phyloP scores from a whole-genome alignment of 2,888 invertebrate genomes.

The Drosophila pseudotalamancana region DNA sequence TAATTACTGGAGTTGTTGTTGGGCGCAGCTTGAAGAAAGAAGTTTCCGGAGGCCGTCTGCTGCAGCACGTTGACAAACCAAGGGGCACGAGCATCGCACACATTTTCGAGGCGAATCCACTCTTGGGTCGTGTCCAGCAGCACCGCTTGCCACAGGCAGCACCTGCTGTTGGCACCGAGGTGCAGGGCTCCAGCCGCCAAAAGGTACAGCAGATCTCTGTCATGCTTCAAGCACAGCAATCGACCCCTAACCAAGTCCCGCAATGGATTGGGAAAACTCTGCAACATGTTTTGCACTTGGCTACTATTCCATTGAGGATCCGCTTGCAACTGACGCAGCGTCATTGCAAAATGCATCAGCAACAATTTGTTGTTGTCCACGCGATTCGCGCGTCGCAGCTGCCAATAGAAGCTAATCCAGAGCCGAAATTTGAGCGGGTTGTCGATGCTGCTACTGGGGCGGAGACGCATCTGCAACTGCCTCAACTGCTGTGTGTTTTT shows the following conservation, averaged over 20 bases:
- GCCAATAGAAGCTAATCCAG: constrained; percentile 63
- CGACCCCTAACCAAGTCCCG: constrained; percentile 38
- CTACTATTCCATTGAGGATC: constrained; percentile 1
- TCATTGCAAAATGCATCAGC: constrained; percentile 51
- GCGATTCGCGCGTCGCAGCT: constrained; percentile 34
- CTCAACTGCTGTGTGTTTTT: neutral
- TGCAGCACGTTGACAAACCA: constrained; percentile 44
- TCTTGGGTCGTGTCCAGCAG: neutral
- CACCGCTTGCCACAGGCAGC: constrained; percentile 53
- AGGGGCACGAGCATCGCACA: constrained; percentile 16
- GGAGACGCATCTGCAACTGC: constrained; percentile 29
- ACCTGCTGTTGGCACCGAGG: constrained; percentile 52
- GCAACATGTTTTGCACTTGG: constrained; percentile 66
- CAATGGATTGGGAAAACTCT: constrained; percentile 51
- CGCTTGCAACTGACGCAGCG: constrained; percentile 33
- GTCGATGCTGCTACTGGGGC: constrained; percentile 5
- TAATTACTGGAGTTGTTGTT: constrained; percentile 5
- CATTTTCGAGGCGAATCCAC: constrained; percentile 43
- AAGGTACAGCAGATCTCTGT: constrained; percentile 32
- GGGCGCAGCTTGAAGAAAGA: constrained; percentile 17
- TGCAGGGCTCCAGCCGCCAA: constrained; percentile 9
- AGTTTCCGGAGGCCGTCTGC: neutral
- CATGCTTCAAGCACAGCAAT: constrained; percentile 58
- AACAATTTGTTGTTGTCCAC: constrained; percentile 20
- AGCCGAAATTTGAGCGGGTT: constrained; percentile 51